phyloP scores from a whole-genome alignment of 2,888 invertebrate genomes.

The Bedellia somnulentella region DNA sequence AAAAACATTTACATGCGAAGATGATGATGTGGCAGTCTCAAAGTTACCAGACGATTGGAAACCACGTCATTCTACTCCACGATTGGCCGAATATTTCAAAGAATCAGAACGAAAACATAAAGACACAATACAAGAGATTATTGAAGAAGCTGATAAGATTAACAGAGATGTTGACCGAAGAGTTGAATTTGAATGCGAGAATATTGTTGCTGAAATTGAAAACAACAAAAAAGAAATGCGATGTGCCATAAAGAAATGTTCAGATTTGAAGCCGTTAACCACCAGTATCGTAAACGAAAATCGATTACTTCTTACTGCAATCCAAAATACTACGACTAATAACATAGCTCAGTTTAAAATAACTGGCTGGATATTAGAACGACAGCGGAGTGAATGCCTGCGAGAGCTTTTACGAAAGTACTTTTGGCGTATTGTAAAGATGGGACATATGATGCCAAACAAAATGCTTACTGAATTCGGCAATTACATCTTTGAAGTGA shows the following conservation, averaged over 20 bases:
- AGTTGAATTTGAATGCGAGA: slow-evolving; percentile 23
- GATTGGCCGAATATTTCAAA: too few relatives aligned
- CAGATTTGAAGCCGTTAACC: slow-evolving; percentile 8
- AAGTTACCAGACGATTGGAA: too few relatives aligned
- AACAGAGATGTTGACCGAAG: slow-evolving; percentile 25
- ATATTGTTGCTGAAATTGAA: slow-evolving; percentile 22
- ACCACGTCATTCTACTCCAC: too few relatives aligned
- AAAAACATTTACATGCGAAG: too few relatives aligned
- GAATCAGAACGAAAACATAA: too few relatives aligned
- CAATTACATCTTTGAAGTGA: slow-evolving; percentile 30
- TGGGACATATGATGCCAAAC: slow-evolving; percentile 27
- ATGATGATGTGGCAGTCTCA: too few relatives aligned
- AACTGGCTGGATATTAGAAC: slow-evolving; percentile 26
- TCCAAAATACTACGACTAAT: too few relatives aligned
- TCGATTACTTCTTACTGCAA: slow-evolving; percentile 14
- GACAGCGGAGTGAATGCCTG: slow-evolving; percentile 27
- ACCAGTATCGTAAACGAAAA: slow-evolving; percentile 17
- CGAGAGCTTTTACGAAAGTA: slow-evolving; percentile 24
- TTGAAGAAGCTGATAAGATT: slow-evolving; percentile 15
- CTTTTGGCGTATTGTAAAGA: slow-evolving; percentile 25
- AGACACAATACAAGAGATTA: slow-evolving; percentile 16
- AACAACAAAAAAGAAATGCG: slow-evolving; percentile 25
- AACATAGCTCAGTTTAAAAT: slow-evolving; percentile 22
- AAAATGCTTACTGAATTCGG: slow-evolving; percentile 36
- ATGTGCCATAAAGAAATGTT: slow-evolving; percentile 18